Base-by-base conservation (phyloP, 2,888 invertebrate genomes). In the Drosophila helvetica region DNA sequence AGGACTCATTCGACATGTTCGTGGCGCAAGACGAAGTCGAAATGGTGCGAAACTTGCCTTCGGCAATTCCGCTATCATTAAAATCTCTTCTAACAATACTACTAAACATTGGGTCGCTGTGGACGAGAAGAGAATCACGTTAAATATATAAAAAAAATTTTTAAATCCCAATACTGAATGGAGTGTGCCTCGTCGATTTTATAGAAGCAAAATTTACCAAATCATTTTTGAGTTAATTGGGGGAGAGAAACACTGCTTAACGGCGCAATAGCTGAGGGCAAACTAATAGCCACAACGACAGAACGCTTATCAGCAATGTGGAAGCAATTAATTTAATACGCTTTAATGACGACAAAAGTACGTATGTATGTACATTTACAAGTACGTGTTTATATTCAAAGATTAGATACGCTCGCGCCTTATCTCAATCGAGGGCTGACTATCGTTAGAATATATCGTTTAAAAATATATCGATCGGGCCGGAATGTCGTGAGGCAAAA, bases 1-100 rank as follows among this genome's bases (percentile, higher is more conserved):
- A 95, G 91, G 94, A 95, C 92, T 95, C 95, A 93, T 94, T 94
- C 93, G 95, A 95, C 92, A 94, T 94, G 90, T 94, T 94, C 93
- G 95, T 95, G 92, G 94, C 92, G 91, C 95, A 94, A 90, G 95
- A 94, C 75, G 92, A 92, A 81, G 92, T 91, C 78, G 92, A 92
- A 77, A 90, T 91, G 60, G 92, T 92, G 61, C 92, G 92, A 65
- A 89, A 79, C 70, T 91, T 91, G 68, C 88, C 84, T 80, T 90
- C 71, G 63, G 87, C 88, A 66, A 90, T 79, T 83, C 90, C 90
- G 73, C 85, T 86, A 69, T 90, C 90, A 86, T 87, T 90, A 89
- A 89, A 91, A 58, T 90, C 91, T 85, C 90, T 89, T 90, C 91
- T 91, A 90, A 86, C 85, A 72, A 89, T 90, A 92, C 91, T 91